Conservation (phyloP, 37 sponge, comb jelly and placozoan genomes). For the Spongilla lacustris region DNA sequence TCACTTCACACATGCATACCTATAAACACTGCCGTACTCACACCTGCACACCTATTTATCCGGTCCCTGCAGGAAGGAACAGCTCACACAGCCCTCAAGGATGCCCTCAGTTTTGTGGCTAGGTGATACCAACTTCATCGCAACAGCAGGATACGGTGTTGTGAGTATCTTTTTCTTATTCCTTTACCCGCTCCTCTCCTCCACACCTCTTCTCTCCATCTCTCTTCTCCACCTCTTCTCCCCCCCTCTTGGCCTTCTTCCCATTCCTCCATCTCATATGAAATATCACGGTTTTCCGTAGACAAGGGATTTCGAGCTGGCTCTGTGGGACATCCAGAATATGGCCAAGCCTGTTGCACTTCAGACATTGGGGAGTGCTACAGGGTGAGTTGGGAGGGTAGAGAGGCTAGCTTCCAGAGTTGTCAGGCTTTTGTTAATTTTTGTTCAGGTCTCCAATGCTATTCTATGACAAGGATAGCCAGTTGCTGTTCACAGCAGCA, state of each 20-base stretch:
- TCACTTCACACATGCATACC: no score
- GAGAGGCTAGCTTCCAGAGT: not conserved
- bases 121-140: slow-evolving; percentile 59
- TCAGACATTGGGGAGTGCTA: slow-evolving; percentile 36
- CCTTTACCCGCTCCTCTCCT: no score
- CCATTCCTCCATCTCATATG: not conserved
- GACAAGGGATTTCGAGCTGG: slow-evolving; percentile 62
- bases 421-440: not conserved
- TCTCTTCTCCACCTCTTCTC: not conserved
- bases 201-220: not conserved
- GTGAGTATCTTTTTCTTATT: slow-evolving; percentile 30
- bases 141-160: slow-evolving; percentile 60
- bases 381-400: slow-evolving; percentile 33
- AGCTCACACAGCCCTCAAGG: slow-evolving; percentile 70
- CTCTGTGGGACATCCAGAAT: slow-evolving; percentile 69
- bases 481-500: slow-evolving; percentile 70
- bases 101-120: slow-evolving; percentile 63
- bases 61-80: slow-evolving; percentile 33
- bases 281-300: not conserved
- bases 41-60: no score
- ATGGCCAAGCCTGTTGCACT: slow-evolving; percentile 45
- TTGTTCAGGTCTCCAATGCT: slow-evolving; percentile 61
- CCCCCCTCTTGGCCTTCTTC: not conserved
- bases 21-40: no score
- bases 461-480: slow-evolving; percentile 85